Percentiles rank a stretch among this genome's conserved stretches.
phyloP scores from a whole-genome alignment of 92 coral and sea anemone species.

The Epizoanthus stellaris region DNA sequence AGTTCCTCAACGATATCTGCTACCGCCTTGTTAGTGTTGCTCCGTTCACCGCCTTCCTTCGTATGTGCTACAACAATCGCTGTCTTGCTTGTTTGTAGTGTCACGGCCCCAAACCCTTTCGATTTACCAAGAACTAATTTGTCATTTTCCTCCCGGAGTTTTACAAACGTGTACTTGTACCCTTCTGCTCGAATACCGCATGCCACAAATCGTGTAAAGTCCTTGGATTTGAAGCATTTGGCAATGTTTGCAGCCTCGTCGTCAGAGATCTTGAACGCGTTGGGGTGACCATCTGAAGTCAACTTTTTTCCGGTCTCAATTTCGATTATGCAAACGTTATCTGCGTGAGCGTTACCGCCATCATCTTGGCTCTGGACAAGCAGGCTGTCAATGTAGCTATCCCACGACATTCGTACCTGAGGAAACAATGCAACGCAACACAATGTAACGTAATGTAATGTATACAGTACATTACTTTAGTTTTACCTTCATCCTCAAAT shows the following conservation, averaged over 20 bases:
- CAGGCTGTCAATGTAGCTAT: constrained; percentile 71
- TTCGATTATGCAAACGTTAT: constrained; percentile 73
- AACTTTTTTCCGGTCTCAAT: constrained; percentile 71
- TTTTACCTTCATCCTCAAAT: too few relatives aligned
- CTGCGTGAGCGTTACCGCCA: constrained; percentile 56
- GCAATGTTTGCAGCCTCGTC: constrained; percentile 67
- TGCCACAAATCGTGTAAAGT: constrained; percentile 51
- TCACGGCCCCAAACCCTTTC: constrained; percentile 62
- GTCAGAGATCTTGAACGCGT: constrained; percentile 56
- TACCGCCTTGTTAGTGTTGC: constrained; percentile 69
- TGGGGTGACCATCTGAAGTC: constrained; percentile 63
- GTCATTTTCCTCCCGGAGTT: constrained; percentile 65
- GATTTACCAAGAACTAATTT: constrained; percentile 65
- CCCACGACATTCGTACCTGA: constrained; percentile 71
- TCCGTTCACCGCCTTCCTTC: constrained; percentile 77
- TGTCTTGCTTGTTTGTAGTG: constrained; percentile 73
- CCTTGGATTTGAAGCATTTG: constrained; percentile 59
- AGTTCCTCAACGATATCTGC: constrained; percentile 68
- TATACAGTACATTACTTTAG: too few relatives aligned
- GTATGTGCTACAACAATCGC: constrained; percentile 78
- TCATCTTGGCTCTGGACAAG: constrained; percentile 68
- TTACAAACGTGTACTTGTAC: constrained; percentile 60
- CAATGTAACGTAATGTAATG: neutral
- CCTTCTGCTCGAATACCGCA: constrained; percentile 68
- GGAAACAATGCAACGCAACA: neutral